phyloP scores from a whole-genome alignment of 2,888 invertebrate species.

The Aporophyla lueneburgensis region DNA sequence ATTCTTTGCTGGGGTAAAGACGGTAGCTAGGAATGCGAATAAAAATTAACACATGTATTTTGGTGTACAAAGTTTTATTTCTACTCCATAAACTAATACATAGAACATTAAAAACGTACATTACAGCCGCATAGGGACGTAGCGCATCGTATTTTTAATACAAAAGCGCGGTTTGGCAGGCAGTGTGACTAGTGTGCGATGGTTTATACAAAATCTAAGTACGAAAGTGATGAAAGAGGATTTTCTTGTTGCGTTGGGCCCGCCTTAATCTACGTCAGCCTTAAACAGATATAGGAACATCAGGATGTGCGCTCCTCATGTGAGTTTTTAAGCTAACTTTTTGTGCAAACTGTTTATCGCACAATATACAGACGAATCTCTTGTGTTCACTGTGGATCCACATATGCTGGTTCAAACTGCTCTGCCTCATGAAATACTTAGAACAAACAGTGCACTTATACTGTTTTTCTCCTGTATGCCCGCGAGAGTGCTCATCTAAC shows the following conservation, averaged over 20 bases:
- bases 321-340: constrained; percentile 83
- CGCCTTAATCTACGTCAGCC: not conserved
- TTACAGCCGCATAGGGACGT: not conserved
- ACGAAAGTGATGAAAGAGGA: not conserved
- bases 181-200: constrained; percentile 1
- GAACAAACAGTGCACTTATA: constrained; percentile 85
- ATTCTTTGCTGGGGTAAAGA: not conserved
- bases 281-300: constrained; percentile 64
- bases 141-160: not conserved
- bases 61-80: constrained; percentile 36
- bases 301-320: constrained; percentile 79
- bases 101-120: not conserved
- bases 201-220: not conserved
- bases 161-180: not conserved
- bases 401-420: constrained; percentile 84
- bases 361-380: constrained; percentile 79
- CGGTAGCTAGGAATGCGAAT: not conserved
- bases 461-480: constrained; percentile 88
- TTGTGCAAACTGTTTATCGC: constrained; percentile 83
- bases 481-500: constrained; percentile 84
- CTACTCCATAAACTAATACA: constrained; percentile 2
- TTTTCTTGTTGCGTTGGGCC: not conserved
- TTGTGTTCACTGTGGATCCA: constrained; percentile 85
- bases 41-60: not conserved
- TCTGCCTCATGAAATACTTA: constrained; percentile 88